phyloP scores from a whole-genome alignment of 1,140 invertebrate species.

The Tenebrio molitor region DNA sequence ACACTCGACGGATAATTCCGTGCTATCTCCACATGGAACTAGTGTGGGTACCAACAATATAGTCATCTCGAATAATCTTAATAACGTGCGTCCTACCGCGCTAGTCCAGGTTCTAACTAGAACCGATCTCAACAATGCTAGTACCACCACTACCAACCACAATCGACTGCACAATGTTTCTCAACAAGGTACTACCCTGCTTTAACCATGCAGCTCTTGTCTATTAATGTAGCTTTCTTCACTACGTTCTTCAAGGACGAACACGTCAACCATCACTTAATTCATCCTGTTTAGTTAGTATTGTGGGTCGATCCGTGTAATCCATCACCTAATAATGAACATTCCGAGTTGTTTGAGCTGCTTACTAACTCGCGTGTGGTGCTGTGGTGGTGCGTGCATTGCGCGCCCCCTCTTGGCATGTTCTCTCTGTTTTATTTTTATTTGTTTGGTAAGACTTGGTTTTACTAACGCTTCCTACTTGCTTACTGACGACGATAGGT shows the following conservation, averaged over 20 bases:
- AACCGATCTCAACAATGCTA: conserved; percentile 68
- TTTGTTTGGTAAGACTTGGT: conserved; percentile 54
- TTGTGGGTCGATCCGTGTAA: neutral
- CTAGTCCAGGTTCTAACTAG: conserved; percentile 66
- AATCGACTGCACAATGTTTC: conserved; percentile 66
- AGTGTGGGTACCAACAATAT: conserved; percentile 70
- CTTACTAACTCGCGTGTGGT: conserved; percentile 62
- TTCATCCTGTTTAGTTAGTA: conserved; percentile 24
- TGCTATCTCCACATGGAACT: conserved; percentile 67
- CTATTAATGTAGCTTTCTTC: conserved; percentile 36
- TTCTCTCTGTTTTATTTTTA: conserved; percentile 21
- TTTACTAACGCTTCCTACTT: conserved; percentile 54
- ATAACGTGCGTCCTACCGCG: conserved; percentile 66
- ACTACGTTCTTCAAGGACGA: conserved; percentile 44
- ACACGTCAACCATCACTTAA: conserved; percentile 2
- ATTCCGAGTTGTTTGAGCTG: conserved; percentile 47
- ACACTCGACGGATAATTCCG: conserved; percentile 68
- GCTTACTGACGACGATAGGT: conserved; percentile 53
- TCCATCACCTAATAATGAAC: conserved; percentile 21
- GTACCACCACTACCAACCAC: conserved; percentile 67
- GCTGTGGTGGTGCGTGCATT: conserved; percentile 67
- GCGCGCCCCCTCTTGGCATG: conserved; percentile 60
- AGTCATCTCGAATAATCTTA: conserved; percentile 67
- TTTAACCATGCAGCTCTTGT: conserved; percentile 49
- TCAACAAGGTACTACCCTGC: conserved; percentile 65